Conservation (phyloP, 1,140 invertebrate genomes). For the Druon quercuslanigerum region DNA sequence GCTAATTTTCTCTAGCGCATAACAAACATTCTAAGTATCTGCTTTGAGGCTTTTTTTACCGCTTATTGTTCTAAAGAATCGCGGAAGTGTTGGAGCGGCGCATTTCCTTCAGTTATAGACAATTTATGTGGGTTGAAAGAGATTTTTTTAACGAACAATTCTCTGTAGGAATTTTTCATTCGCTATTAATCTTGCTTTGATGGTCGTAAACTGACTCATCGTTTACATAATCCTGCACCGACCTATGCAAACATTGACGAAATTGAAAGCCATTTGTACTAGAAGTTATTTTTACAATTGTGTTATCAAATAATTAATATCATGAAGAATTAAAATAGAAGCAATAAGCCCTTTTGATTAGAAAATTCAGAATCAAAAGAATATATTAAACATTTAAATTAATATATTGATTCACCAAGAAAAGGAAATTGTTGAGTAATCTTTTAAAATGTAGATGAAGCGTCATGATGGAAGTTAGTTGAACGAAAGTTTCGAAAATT, state of each 20-base stretch:
- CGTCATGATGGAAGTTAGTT: too few species aligned
- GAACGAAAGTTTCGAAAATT: too few species aligned
- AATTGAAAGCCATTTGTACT: too few species aligned
- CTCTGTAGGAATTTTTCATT: background rate
- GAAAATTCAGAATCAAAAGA: too few species aligned
- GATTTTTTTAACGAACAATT: background rate
- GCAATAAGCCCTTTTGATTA: too few species aligned
- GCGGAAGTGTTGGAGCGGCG: slow-evolving; percentile 2
- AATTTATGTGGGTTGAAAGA: slow-evolving; percentile 15
- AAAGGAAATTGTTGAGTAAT: too few species aligned
- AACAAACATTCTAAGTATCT: background rate
- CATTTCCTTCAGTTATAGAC: slow-evolving; percentile 1
- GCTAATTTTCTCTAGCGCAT: background rate
- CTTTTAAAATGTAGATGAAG: too few species aligned
- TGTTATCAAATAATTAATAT: too few species aligned
- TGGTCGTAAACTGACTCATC: slow-evolving; percentile 26
- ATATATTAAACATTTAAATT: too few species aligned
- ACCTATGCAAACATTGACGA: background rate
- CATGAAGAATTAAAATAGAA: too few species aligned
- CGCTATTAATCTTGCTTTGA: slow-evolving; percentile 7
- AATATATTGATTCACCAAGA: too few species aligned
- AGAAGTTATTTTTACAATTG: too few species aligned
- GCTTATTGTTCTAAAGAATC: slow-evolving; percentile 3
- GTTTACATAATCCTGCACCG: slow-evolving; percentile 1
- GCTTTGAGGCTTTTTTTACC: background rate